Evolutionary conservation across 2,888 invertebrate genomes (phyloP).

Genomic region (Oscheius onirici): DNA sequence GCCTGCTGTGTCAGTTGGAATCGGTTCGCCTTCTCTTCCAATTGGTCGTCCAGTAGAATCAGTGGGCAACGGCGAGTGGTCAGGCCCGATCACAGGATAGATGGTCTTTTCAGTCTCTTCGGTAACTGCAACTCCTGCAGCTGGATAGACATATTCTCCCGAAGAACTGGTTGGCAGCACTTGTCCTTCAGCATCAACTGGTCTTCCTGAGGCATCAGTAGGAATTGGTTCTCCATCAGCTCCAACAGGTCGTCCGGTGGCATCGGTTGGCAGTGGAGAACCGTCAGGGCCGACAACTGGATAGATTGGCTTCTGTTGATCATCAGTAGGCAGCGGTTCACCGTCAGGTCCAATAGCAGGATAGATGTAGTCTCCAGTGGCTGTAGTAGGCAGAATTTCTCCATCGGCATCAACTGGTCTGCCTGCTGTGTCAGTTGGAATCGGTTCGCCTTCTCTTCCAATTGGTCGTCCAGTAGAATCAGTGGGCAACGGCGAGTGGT

Average conservation of each 20-base stretch:
- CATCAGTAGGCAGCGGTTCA: conserved; percentile 50
- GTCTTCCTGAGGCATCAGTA: conserved; percentile 43
- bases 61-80: conserved; percentile 37
- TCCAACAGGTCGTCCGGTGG: not conserved
- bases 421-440: conserved; percentile 44
- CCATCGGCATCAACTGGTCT: conserved; percentile 40
- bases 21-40: conserved; percentile 24
- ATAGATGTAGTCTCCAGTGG: conserved; percentile 41
- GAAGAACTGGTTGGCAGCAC: conserved; percentile 55
- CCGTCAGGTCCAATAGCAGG: conserved; percentile 29
- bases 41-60: conserved; percentile 31
- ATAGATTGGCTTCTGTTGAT: conserved; percentile 40
- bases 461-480: not conserved
- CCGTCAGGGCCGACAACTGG: conserved; percentile 43
- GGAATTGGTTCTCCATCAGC: conserved; percentile 39
- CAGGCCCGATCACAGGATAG: conserved; percentile 30
- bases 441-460: conserved; percentile 35
- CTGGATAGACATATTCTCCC: no score
- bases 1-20: conserved; percentile 41
- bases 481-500: conserved; percentile 38
- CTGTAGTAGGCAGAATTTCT: conserved; percentile 54
- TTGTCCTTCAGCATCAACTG: conserved; percentile 38
- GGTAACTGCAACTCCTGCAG: no score
- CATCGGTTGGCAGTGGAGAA: conserved; percentile 29
- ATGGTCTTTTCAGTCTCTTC: no score